phyloP scores from a whole-genome alignment of 2,113 vertebrate species.

The Lepus europaeus region DNA sequence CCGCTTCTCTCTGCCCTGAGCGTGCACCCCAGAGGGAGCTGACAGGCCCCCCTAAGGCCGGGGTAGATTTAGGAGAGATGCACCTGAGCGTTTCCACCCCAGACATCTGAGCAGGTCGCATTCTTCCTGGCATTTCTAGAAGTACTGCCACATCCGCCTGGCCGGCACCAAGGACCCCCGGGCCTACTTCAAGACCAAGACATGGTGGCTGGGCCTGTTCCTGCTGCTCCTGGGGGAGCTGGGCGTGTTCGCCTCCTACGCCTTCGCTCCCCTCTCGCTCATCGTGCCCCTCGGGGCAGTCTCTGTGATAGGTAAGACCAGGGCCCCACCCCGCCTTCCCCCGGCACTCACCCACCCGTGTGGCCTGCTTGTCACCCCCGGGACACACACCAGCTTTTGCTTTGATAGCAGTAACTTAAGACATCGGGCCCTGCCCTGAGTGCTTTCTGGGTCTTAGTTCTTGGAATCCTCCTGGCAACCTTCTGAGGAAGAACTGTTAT shows the following conservation, averaged over 20 bases:
- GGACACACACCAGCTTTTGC: background rate
- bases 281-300: constrained; percentile 95
- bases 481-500: background rate
- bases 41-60: background rate
- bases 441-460: background rate
- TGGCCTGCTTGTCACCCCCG: fast-evolving
- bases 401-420: background rate
- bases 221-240: constrained; percentile 93
- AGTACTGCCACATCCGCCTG: constrained; percentile 94
- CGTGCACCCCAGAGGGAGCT: background rate
- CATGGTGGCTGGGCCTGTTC: constrained; percentile 96
- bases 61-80: background rate
- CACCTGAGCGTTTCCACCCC: background rate
- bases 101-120: background rate
- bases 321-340: fast-evolving
- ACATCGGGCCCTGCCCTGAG: too few relatives aligned
- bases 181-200: constrained; percentile 95
- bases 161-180: constrained; percentile 93
- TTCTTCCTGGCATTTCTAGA: constrained; percentile 87
- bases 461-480: background rate
- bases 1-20: background rate
- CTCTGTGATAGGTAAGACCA: constrained; percentile 92
- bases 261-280: constrained; percentile 95
- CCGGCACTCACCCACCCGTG: fast-evolving
- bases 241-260: constrained; percentile 95